A percentile compares a stretch with the other conserved stretches of the same genome.
phyloP scores from a whole-genome alignment of 2,888 invertebrate species.

The Platynereis dumerilii region DNA sequence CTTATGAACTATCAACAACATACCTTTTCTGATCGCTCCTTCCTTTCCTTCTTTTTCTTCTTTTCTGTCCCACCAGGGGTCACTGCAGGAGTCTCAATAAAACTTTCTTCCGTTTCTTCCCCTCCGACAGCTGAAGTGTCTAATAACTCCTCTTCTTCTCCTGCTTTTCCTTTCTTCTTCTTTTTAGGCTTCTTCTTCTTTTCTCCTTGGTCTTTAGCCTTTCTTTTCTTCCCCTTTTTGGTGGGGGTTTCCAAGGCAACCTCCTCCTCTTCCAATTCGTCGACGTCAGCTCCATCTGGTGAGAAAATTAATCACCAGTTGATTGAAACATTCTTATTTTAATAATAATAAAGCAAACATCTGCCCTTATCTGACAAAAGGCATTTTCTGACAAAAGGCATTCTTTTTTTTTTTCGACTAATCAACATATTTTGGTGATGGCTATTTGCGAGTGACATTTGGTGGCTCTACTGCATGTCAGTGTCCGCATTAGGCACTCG shows the following conservation, averaged over 20 bases:
- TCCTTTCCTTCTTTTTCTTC: constrained; percentile 16
- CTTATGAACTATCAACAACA: too few relatives aligned
- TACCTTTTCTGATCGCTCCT: constrained; percentile 4
- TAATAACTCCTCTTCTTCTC: constrained; percentile 17
- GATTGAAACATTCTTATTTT: too few relatives aligned
- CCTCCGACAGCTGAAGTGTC: constrained; percentile 17
- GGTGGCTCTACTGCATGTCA: too few relatives aligned
- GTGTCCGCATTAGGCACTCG: too few relatives aligned
- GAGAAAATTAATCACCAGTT: neutral
- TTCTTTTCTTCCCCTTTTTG: constrained; percentile 83
- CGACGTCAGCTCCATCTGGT: constrained; percentile 1
- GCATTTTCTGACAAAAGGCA: too few relatives aligned
- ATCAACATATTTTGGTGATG: too few relatives aligned
- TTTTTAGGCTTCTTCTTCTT: constrained; percentile 82
- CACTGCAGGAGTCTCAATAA: neutral
- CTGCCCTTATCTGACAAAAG: too few relatives aligned
- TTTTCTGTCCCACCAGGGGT: constrained; percentile 5
- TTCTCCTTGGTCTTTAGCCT: constrained; percentile 81
- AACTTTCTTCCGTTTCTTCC: neutral
- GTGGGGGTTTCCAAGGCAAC: constrained; percentile 5
- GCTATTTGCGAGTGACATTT: too few relatives aligned
- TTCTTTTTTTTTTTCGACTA: too few relatives aligned
- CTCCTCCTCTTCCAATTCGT: constrained; percentile 12
- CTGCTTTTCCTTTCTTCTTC: constrained; percentile 40
- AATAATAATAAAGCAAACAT: too few relatives aligned